Evolutionary conservation across 2,888 invertebrate genomes (phyloP), one percentile per base, ranked within the genome.

Genomic region (Ernsta delagoae): DNA sequence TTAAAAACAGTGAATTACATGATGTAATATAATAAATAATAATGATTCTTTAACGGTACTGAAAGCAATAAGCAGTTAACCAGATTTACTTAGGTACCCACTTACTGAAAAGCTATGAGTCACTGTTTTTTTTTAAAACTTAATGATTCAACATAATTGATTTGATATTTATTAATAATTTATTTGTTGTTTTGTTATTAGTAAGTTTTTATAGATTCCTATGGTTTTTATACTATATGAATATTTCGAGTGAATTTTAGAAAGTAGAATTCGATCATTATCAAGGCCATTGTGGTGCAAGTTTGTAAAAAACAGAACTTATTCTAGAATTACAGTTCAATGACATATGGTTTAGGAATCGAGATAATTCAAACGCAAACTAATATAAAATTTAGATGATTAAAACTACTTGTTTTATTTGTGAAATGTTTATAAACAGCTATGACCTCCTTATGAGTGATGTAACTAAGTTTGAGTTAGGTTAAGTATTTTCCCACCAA

Each of bases 401-500:
- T 61, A 45, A 67, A 59, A 67, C 36, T 67, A n/a, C 8, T 36
- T 45, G 36, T 56, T 83, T 82, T 82, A 75, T 80, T 78, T 75
- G 77, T 79, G 78, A 83, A 82, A 78, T 93, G 92, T 93, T 93
- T 87, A 92, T 92, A 87, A 92, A 93, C 92, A 93, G 75, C 78
- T 82, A 75, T 90, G 91, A 91, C 92, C 92, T 90, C 92, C 83
- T 83, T 81, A 81, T 74, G 72, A 83, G 77, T 90, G 89, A 92
- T 91, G 90, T 90, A 91, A 91, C 86, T 86, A 81, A 78, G 75
- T 77, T 74, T 79, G 78, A 76, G 78, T 84, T 90, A 92, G 92
- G 92, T 92, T 92, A 92, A 81, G 78, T 80, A 74, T 79, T 89
- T 92, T 92, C 92, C 92, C 92, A 88, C 92, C 92, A 90, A 91